A percentile compares a stretch with the other conserved stretches of the same genome.
phyloP scores from a whole-genome alignment of 2,888 invertebrate genomes.

The Hydriomena furcata region DNA sequence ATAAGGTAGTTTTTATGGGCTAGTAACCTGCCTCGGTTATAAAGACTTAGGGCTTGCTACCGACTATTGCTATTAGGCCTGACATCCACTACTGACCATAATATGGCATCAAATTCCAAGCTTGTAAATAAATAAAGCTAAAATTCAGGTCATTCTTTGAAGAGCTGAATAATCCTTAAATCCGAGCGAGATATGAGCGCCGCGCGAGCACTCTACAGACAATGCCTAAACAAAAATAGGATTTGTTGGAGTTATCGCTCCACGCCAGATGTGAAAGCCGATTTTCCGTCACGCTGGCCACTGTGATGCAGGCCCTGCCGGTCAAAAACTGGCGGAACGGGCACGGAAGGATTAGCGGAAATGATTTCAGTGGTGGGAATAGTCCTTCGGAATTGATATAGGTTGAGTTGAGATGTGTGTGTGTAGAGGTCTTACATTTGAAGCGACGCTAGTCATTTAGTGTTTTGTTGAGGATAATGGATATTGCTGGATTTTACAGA shows the following conservation, averaged over 20 bases:
- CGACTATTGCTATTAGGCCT: no score
- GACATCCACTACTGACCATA: no score
- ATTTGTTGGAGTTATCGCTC: constrained; percentile 43
- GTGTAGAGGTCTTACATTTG: no score
- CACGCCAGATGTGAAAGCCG: constrained; percentile 49
- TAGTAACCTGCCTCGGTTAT: no score
- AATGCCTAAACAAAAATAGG: constrained; percentile 43
- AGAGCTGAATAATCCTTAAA: constrained; percentile 6
- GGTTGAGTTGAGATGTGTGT: no score
- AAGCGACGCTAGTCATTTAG: no score
- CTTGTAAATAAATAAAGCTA: not conserved
- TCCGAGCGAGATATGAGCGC: constrained; percentile 11
- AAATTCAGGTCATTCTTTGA: constrained; percentile 5
- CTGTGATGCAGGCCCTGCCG: constrained; percentile 14
- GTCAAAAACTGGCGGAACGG: constrained; percentile 29
- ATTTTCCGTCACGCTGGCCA: constrained; percentile 42
- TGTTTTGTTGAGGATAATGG: no score
- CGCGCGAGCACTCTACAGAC: constrained; percentile 28
- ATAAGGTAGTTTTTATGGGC: no score
- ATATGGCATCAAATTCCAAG: not conserved
- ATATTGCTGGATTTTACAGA: no score
- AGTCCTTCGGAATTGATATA: constrained; percentile 1
- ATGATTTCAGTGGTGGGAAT: constrained; percentile 14
- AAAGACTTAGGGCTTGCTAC: no score
- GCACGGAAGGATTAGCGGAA: constrained; percentile 29